Base-by-base conservation (phyloP, 2,888 invertebrate genomes). In the Meiosimyza platycephala region DNA sequence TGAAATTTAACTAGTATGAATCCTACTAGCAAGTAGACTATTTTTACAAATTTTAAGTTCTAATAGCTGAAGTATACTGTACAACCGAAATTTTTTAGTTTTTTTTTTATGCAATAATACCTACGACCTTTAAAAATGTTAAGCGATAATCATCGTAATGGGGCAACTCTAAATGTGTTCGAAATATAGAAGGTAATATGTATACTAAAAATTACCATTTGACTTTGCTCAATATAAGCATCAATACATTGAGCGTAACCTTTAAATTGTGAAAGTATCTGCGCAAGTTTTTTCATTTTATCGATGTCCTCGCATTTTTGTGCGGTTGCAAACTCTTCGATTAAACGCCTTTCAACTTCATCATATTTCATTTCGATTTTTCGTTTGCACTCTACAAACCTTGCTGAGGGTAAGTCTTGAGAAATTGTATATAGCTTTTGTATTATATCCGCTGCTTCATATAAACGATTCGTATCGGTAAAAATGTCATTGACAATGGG, bases 381-480 rank as follows among this genome's bases (percentile, higher is more conserved):
- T 80, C 92, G 92, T 79, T 93, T 94, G 0, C 95, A 95, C 18
- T 92, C 92, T 78, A 93, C 93, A 89, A 96, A 96, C 84, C 95
- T 95, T 74, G 94, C 94, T 0, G 92, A 90, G 0, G 97, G 97
- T 57, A 98, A 88, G 88, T 99, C 99, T 89, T 98, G 97, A 0
- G 98, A 94, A 79, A 99, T 97, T 22, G 97, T 92, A 85, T 97
- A 94, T 1, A 99, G 89, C 86, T 99, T 99, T 87, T 99, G 97
- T 79, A 99, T 98, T 6, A 99, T 93, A 88, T 99, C 98, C 12
- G 99, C 99, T 22, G 98, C 97, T 88, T 98, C 95, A 84, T 95
- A 93, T 52, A 99, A 88, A 90, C 85, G 84, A 0, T 78, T 52
- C 72, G 93, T 92, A 87, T 98, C 97, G 75, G 92, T 94, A 83